Evolutionary conservation across 2,113 vertebrate genomes (phyloP).

Genomic region (Apistogramma diplotaenia): DNA sequence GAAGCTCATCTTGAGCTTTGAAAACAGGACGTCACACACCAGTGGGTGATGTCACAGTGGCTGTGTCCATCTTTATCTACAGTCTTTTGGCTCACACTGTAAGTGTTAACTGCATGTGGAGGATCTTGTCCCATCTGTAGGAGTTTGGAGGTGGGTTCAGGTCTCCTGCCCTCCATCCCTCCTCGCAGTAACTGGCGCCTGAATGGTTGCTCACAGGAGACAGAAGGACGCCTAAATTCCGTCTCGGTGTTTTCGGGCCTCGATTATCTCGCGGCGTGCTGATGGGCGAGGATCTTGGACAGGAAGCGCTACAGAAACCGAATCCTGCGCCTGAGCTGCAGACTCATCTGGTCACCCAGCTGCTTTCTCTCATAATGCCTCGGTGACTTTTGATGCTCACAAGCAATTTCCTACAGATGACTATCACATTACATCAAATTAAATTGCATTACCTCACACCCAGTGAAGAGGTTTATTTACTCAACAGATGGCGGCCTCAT

Average conservation of each 20-base stretch:
- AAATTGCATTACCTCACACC: conserved; percentile 62
- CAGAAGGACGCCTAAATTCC: not conserved
- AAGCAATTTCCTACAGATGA: conserved; percentile 72
- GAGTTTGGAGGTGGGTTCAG: no score
- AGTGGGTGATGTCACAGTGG: not conserved
- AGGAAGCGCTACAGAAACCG: conserved; percentile 8
- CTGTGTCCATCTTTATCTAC: not conserved
- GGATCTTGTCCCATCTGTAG: no score
- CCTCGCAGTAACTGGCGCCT: not conserved
- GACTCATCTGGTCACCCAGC: conserved; percentile 67
- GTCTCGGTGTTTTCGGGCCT: not conserved
- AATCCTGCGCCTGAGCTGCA: conserved; percentile 24
- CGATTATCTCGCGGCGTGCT: conserved; percentile 26
- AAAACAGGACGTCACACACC: no score
- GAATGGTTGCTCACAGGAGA: not conserved
- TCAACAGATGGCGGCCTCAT: conserved; percentile 59
- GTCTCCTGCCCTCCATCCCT: not conserved
- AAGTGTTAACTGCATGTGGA: no score
- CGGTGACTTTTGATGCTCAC: conserved; percentile 53
- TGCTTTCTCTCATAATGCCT: conserved; percentile 66
- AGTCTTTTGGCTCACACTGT: not conserved
- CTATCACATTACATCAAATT: conserved; percentile 67
- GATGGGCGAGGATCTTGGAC: conserved; percentile 6
- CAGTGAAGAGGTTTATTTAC: conserved; percentile 61
- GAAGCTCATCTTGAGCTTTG: no score